Evolutionary conservation across 2,113 vertebrate genomes (phyloP), one percentile per base, ranked within the genome.

Genomic region (Callipepla squamata): DNA sequence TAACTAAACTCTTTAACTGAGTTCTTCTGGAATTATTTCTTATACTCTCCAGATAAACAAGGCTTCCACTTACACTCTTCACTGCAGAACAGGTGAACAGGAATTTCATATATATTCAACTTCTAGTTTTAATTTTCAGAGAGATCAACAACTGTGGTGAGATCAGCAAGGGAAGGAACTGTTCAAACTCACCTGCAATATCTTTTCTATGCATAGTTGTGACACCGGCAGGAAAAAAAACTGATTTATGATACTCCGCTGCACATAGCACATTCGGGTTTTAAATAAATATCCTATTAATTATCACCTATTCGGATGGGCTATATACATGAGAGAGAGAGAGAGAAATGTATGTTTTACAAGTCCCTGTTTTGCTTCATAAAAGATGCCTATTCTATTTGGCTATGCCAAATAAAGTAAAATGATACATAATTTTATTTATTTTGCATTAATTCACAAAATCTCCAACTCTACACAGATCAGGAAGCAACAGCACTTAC

Each of bases 111-210:
- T 42, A 82, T 94, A 87, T 74, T 87, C 67, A 51, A 16, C 38
- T 85, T 51, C 67, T 59, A 55, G 85, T 80, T 72, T 55, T 83
- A 47, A 51, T 86, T 88, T 91, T 87, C 79, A 75, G 55, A 79
- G 81, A 34, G 50, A 94, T 89, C 81, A n/a, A 65, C 47, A 72
- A 61, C 55, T 57, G 1, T 3, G 1, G 11, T 65, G 34, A 80
- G 81, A 78, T 67, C 36, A 74, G 72, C 34, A 67, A 77, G 58
- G 55, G 73, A 90, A 78, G 15, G 34, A 84, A 76, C 78, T 62
- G 42, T 69, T 85, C 47, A 73, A 89, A 76, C 42, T 77, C 63
- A 67, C 6, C 0, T 0, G 38, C 55, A 96, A 48, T 4, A 4
- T 34, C 25, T 85, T 82, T 45, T 85, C 55, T 40, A 11, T 25